Evolutionary conservation across 2,797 vertebrate genomes (phyloP).

Genomic region (Acanthiza pusilla): DNA sequence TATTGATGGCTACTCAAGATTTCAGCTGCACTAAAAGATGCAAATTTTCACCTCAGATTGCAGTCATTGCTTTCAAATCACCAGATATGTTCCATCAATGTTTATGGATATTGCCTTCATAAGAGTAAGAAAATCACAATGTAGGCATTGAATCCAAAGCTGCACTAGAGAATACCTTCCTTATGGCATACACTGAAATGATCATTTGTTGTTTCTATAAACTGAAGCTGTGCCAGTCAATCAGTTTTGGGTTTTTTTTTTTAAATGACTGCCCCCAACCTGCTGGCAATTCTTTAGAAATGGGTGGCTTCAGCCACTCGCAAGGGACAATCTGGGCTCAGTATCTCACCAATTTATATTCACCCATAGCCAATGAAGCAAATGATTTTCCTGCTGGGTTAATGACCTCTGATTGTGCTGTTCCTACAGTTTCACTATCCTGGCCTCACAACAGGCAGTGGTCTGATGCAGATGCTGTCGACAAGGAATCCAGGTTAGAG

Average conservation of each 20-base stretch:
- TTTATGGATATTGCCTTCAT: background rate
- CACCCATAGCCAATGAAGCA: background rate
- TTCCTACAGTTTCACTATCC: background rate
- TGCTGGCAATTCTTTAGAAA: background rate
- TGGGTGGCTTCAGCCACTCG: background rate
- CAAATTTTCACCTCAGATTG: constrained; percentile 19
- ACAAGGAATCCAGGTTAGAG: background rate
- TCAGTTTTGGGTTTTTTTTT: background rate
- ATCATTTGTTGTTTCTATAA: background rate
- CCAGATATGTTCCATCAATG: background rate
- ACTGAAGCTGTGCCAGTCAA: background rate
- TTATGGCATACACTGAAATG: background rate
- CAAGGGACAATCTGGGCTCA: background rate
- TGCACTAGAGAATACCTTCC: background rate
- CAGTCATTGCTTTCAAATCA: background rate
- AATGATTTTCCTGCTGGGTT: background rate
- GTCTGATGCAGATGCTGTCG: background rate
- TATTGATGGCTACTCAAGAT: constrained; percentile 5
- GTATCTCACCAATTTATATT: background rate
- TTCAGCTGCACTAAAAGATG: background rate
- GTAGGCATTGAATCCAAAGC: background rate
- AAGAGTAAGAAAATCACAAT: background rate
- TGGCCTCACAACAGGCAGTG: background rate
- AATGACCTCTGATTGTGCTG: background rate
- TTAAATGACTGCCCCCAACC: background rate